phyloP scores from a whole-genome alignment of 1,140 invertebrate genomes.

The Cherax destructor region DNA sequence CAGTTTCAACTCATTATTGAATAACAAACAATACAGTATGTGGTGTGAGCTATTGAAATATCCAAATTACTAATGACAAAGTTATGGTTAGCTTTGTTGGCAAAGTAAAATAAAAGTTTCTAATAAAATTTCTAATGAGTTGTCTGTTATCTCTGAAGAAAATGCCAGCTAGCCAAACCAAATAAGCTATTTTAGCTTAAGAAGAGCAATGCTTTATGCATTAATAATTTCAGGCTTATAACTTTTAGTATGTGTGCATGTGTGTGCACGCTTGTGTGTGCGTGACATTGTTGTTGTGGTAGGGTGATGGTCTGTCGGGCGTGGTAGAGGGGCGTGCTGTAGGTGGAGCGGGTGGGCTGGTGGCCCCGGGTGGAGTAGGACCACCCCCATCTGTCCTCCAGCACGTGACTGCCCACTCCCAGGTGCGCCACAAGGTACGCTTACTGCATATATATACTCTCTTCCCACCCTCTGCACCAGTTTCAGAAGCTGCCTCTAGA shows the following conservation, averaged over 20 bases:
- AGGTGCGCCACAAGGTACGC: slow-evolving; percentile 68
- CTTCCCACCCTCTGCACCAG: background rate
- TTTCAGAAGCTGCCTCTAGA: background rate
- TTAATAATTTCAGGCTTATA: background rate
- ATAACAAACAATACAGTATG: no score
- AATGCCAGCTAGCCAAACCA: background rate
- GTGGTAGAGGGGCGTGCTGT: slow-evolving; percentile 59
- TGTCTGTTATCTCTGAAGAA: background rate
- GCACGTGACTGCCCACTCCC: slow-evolving; percentile 58
- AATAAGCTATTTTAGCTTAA: background rate
- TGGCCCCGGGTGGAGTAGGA: slow-evolving; percentile 47
- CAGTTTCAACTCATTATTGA: no score
- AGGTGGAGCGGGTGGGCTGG: slow-evolving; percentile 53
- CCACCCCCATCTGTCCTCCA: slow-evolving; percentile 53
- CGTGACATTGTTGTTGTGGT: slow-evolving; percentile 41
- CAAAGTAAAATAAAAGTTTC: background rate
- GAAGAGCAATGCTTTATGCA: background rate
- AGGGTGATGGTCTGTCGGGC: slow-evolving; percentile 58
- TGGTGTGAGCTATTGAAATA: background rate
- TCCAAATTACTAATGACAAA: background rate
- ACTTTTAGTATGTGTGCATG: slow-evolving; percentile 5
- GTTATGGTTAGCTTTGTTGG: background rate
- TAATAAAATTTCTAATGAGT: background rate
- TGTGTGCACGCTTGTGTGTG: slow-evolving; percentile 1
- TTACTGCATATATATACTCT: background rate